Base-by-base conservation (phyloP, 2,113 vertebrate genomes). In the Apodemus sylvaticus region DNA sequence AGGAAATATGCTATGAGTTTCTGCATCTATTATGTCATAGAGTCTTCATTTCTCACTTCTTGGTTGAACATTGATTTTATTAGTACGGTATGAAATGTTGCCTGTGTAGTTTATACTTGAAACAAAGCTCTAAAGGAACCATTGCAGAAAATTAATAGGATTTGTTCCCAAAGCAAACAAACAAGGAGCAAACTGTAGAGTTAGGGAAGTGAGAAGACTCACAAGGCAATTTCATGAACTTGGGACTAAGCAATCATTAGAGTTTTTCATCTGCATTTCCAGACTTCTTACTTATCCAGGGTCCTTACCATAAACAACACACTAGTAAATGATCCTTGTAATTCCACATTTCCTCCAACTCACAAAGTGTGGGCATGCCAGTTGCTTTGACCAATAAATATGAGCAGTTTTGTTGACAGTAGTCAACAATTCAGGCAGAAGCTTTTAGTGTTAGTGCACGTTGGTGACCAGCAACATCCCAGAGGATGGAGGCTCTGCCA, bases 41-140 rank as follows among this genome's bases (percentile, higher is more conserved):
- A 86, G 45, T 68, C 29, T 86, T 53, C 31, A 7, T 89, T 94
- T 95, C 90, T 74, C 51, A 60, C 51, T 86, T 92, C 70, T 78
- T 95, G 76, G 66, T 66, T 92, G 58, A 95, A 86, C 62, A 39
- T 87, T 89, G 12, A 71, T 94, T 96, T 94, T 74, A 95, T 94
- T 94, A 91, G 77, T 94, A 90, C 93, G 78, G 58, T 94, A 77
- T 96, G 88, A 94, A 96, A 71, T 86, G 11, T 93, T 96, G 81
- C 58, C 64, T 86, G 22, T 77, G 60, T 78, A 45, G 8, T 89
- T 81, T 92, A 39, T 34, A 68, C 87, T 90, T 88, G 66, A 92
- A 19, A 20, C 22, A 74, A 90, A 74, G 34, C 0, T 53, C 83
- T 58, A 78, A 51, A 94, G 93, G 66, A 88, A 53, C n/a, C 42